Conservation (phyloP, 2,888 invertebrate genomes). For the Aporophyla nigra region DNA sequence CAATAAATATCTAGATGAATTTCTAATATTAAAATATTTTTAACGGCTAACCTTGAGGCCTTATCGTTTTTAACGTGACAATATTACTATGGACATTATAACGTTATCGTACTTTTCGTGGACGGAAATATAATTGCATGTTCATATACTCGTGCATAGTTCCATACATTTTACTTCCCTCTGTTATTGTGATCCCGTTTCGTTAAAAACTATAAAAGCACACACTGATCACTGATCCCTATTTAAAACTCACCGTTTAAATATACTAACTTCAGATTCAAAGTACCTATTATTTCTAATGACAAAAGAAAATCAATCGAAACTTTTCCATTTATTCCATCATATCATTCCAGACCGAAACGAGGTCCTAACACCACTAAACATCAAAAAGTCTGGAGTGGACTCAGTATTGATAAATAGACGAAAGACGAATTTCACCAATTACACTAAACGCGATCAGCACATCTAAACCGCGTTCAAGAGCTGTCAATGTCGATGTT, state of each 20-base stretch:
- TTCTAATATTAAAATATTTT: neutral
- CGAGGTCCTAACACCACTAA: slow-evolving; percentile 8
- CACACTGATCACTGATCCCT: neutral
- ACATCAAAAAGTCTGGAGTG: slow-evolving; percentile 19
- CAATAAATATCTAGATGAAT: no score
- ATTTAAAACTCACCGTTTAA: neutral
- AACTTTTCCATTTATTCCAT: slow-evolving; percentile 37
- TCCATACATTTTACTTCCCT: neutral
- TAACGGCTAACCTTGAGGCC: no score
- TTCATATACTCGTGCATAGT: no score
- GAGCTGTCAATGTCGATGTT: no score
- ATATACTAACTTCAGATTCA: neutral
- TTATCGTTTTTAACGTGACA: no score
- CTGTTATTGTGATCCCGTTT: no score
- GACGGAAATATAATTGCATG: no score
- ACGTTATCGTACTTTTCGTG: no score
- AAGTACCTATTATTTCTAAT: neutral
- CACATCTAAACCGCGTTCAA: no score
- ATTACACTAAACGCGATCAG: no score
- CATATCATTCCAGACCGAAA: neutral
- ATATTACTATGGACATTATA: no score
- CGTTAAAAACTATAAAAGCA: neutral
- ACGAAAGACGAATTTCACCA: neutral
- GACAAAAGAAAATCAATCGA: slow-evolving; percentile 33
- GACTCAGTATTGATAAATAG: slow-evolving; percentile 21